Evolutionary conservation across 1,140 invertebrate genomes (phyloP).

Genomic region (Limonius californicus): DNA sequence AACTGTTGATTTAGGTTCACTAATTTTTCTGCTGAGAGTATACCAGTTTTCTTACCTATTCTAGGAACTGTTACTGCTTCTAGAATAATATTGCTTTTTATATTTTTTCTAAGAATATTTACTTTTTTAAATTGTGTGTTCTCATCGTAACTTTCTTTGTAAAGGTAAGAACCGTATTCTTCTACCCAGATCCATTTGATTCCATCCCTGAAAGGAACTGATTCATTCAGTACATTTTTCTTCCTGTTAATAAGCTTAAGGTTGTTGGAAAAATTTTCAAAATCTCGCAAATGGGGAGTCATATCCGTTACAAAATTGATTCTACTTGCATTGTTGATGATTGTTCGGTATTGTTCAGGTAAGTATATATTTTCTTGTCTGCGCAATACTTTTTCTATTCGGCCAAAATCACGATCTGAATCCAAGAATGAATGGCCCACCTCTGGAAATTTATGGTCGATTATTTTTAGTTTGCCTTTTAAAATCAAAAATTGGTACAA

Average conservation of each 20-base stretch:
- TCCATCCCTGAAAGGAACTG: constrained; percentile 5
- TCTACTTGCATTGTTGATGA: constrained; percentile 9
- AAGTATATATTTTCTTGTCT: constrained; percentile 21
- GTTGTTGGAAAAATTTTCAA: too few species aligned
- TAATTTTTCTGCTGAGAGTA: not conserved
- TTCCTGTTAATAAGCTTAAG: not conserved
- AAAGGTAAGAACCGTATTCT: constrained; percentile 11
- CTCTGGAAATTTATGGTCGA: constrained; percentile 32
- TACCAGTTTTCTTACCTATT: not conserved
- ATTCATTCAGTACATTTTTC: constrained; percentile 9
- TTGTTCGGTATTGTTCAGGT: constrained; percentile 23
- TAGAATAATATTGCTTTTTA: not conserved
- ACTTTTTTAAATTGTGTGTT: constrained; percentile 8
- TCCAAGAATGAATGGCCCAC: constrained; percentile 26
- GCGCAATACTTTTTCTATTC: constrained; percentile 27
- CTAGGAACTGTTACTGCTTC: not conserved
- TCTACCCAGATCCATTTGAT: constrained; percentile 19
- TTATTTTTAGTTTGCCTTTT: constrained; percentile 17
- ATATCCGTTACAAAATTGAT: not conserved
- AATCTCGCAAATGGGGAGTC: not conserved
- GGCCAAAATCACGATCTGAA: constrained; percentile 29
- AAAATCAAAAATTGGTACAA: constrained; percentile 21
- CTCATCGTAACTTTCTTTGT: not conserved
- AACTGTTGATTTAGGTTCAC: not conserved
- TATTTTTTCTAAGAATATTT: not conserved